Percentiles rank a stretch among this genome's conserved stretches.
Evolutionary conservation across 2,888 invertebrate species (phyloP).

Genomic region (Apoderus coryli): DNA sequence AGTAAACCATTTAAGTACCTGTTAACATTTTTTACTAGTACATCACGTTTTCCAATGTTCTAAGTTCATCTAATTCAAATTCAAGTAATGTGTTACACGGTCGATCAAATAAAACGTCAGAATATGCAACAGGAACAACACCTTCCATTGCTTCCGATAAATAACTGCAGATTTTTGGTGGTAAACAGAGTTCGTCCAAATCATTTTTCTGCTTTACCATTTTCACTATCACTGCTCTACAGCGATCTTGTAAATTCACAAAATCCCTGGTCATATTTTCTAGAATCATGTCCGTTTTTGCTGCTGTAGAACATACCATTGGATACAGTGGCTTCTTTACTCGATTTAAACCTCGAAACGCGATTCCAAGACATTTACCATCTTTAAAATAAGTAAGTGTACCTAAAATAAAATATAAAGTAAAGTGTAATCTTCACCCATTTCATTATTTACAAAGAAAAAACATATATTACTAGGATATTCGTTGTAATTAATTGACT

Average conservation of each 20-base stretch:
- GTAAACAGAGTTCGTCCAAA: slow-evolving; percentile 41
- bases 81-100: no score
- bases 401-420: slow-evolving; percentile 32
- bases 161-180: slow-evolving; percentile 41
- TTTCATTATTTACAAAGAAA: no score
- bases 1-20: no score
- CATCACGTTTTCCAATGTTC: no score
- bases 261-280: slow-evolving; percentile 45
- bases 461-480: no score
- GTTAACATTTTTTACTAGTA: no score
- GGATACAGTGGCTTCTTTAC: slow-evolving; percentile 50
- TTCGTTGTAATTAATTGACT: no score
- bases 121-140: no score
- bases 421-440: no score
- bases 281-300: slow-evolving; percentile 58
- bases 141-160: slow-evolving; percentile 40
- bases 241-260: slow-evolving; percentile 52
- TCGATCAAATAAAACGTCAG: no score
- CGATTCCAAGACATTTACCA: slow-evolving; percentile 51
- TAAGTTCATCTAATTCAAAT: no score
- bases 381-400: slow-evolving; percentile 59
- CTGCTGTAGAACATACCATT: slow-evolving; percentile 56
- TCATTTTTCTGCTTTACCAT: slow-evolving; percentile 35
- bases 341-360: slow-evolving; percentile 49
- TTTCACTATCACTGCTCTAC: slow-evolving; percentile 46